Evolutionary conservation across 2,797 vertebrate species (phyloP).

Genomic region (Coregonus ussuriensis): DNA sequence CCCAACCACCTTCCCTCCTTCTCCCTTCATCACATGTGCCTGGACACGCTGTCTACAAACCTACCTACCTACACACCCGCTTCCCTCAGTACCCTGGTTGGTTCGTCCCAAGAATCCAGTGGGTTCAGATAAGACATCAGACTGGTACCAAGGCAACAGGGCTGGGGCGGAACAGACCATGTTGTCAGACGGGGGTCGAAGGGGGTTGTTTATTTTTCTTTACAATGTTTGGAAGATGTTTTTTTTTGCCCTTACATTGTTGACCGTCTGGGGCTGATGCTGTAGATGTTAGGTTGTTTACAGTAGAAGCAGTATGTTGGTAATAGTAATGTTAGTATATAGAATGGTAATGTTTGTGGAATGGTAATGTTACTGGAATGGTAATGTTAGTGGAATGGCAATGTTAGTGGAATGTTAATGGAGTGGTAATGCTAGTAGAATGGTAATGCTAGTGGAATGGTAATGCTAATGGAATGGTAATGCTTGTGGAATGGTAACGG

Average conservation of each 20-base stretch:
- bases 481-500: no score
- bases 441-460: no score
- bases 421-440: no score
- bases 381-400: no score
- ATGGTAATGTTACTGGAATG: no score
- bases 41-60: slow-evolving; percentile 33
- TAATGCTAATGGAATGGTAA: no score
- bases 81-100: slow-evolving; percentile 5
- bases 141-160: slow-evolving; percentile 8
- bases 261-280: not conserved
- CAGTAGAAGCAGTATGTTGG: not conserved
- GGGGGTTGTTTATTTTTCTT: no score
- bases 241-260: no score
- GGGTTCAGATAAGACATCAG: slow-evolving; percentile 26
- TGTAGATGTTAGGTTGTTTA: not conserved
- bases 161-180: not conserved
- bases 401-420: no score
- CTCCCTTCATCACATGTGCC: slow-evolving; percentile 33
- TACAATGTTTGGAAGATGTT: no score
- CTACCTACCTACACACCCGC: slow-evolving; percentile 2
- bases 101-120: slow-evolving; percentile 12
- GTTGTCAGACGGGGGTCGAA: not conserved
- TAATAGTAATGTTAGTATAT: not conserved
- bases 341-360: not conserved
- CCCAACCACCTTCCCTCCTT: not conserved